phyloP scores from a whole-genome alignment of 2,113 vertebrate genomes.

The Lophura nycthemera region DNA sequence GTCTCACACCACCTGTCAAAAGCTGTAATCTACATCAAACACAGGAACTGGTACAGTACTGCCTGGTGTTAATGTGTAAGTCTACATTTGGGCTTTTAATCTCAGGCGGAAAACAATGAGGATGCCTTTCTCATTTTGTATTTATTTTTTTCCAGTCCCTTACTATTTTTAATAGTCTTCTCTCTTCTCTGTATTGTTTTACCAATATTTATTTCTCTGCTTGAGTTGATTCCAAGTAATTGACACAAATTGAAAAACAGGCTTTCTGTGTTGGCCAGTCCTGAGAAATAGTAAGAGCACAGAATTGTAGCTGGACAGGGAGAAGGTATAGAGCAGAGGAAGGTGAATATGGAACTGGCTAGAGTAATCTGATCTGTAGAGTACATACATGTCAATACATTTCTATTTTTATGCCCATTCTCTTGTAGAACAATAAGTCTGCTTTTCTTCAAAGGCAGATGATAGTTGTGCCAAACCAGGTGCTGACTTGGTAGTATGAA shows the following conservation, averaged over 20 bases:
- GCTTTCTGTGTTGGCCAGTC: background rate
- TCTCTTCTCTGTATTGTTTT: background rate
- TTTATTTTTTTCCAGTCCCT: background rate
- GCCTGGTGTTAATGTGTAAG: background rate
- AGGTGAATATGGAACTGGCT: background rate
- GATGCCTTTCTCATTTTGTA: background rate
- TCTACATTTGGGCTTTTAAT: background rate
- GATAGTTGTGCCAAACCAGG: background rate
- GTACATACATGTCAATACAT: background rate
- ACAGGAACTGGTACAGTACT: accelerated
- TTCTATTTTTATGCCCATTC: background rate
- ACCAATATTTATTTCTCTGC: background rate
- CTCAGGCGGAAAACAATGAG: background rate
- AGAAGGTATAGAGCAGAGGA: background rate
- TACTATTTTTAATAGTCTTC: background rate
- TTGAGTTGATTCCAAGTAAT: background rate
- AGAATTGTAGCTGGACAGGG: background rate
- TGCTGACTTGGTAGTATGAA: background rate
- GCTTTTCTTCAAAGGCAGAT: background rate
- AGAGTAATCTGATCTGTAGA: background rate
- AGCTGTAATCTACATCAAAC: background rate
- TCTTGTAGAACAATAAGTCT: background rate
- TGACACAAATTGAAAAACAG: background rate
- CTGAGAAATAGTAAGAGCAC: background rate
- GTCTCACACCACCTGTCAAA: background rate